These are phyloP conservation scores for Pterois miles DNA, from an alignment of 2,797 vertebrate genomes.

Conservation along the genomic window DNA sequence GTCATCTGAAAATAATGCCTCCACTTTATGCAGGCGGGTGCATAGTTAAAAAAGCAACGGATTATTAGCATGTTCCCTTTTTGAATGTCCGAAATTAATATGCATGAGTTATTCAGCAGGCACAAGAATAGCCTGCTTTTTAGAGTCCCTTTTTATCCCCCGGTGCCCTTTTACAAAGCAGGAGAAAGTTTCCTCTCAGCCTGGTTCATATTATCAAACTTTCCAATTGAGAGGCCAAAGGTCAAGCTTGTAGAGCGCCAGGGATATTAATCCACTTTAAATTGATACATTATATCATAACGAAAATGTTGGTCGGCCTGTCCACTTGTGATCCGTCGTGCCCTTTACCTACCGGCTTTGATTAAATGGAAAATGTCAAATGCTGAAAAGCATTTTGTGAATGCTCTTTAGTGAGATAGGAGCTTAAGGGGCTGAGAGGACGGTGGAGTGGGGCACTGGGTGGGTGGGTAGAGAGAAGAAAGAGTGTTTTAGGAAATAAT, in stretches of 20 bases:
- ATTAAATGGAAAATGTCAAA: conserved; percentile 83
- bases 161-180: conserved; percentile 39
- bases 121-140: conserved; percentile 21
- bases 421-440: conserved; percentile 41
- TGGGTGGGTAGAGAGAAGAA: neutral
- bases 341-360: conserved; percentile 70
- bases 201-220: conserved; percentile 58
- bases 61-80: conserved; percentile 47
- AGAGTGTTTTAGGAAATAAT: conserved; percentile 49
- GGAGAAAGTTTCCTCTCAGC: conserved; percentile 50
- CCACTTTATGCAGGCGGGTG: conserved; percentile 26
- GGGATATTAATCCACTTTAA: conserved; percentile 71
- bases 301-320: conserved; percentile 51
- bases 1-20: conserved; percentile 13
- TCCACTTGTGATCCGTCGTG: conserved; percentile 69
- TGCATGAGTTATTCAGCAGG: conserved; percentile 56
- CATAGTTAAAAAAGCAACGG: conserved; percentile 29
- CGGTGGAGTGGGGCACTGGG: neutral
- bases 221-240: conserved; percentile 64
- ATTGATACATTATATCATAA: conserved; percentile 73
- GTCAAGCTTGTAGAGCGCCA: conserved; percentile 55
- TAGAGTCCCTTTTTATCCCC: neutral
- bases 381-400: conserved; percentile 72
- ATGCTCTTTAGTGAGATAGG: conserved; percentile 65
- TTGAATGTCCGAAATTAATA: conserved; percentile 58